Evolutionary conservation across 1,140 invertebrate species (phyloP).

Genomic region (Sarcophaga peregrina): DNA sequence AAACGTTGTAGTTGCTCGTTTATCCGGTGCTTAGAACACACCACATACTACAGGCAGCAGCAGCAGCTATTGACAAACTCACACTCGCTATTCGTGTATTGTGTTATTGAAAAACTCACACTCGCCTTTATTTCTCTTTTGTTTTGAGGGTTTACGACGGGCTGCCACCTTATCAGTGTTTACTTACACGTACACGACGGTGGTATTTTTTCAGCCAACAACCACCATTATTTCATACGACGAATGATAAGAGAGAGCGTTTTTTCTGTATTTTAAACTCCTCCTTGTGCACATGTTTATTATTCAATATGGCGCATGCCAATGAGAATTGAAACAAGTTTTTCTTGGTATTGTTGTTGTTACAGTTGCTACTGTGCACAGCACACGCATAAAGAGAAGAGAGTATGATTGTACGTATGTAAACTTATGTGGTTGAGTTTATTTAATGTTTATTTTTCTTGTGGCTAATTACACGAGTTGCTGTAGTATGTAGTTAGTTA

Average conservation of each 20-base stretch:
- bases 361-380: slow-evolving; percentile 52
- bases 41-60: slow-evolving; percentile 49
- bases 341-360: background rate
- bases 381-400: slow-evolving; percentile 23
- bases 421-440: slow-evolving; percentile 13
- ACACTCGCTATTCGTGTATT: background rate
- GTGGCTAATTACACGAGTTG: slow-evolving; percentile 38
- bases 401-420: background rate
- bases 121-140: background rate
- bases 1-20: slow-evolving; percentile 43
- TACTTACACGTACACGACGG: background rate
- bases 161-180: background rate
- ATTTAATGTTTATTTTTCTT: background rate
- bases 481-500: background rate
- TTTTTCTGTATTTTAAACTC: slow-evolving; percentile 43
- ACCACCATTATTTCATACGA: slow-evolving; percentile 19
- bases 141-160: background rate
- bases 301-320: slow-evolving; percentile 62
- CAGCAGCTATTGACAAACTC: background rate
- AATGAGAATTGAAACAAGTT: slow-evolving; percentile 48
- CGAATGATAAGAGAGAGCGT: background rate
- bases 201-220: background rate
- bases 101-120: slow-evolving; percentile 12
- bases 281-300: slow-evolving; percentile 50
- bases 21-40: slow-evolving; percentile 43